These are phyloP conservation scores for Trachelus stipa DNA, from an alignment of 2,888 invertebrate genomes.

Conservation along the genomic window DNA sequence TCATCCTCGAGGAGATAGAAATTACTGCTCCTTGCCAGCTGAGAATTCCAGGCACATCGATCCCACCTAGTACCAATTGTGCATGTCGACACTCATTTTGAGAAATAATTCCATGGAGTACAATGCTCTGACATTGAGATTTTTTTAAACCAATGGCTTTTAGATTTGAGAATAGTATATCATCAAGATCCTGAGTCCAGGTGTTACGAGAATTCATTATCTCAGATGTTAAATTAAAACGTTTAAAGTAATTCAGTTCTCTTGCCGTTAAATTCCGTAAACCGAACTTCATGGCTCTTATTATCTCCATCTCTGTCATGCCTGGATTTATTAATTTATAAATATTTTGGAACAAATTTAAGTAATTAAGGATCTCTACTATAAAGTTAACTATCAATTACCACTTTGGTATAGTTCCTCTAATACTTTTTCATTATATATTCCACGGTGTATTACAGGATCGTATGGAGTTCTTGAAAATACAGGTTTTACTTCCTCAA, in stretches of 20 bases:
- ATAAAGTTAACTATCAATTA: constrained; percentile 9
- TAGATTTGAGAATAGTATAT: constrained; percentile 34
- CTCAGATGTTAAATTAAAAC: constrained; percentile 23
- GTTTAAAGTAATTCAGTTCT: constrained; percentile 33
- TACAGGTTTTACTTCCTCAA: neutral
- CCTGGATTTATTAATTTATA: constrained; percentile 28
- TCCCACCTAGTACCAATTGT: constrained; percentile 31
- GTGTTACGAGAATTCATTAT: constrained; percentile 17
- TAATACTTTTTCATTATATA: constrained; percentile 34
- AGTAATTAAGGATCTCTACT: neutral
- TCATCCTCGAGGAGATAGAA: constrained; percentile 21
- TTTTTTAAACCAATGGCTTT: constrained; percentile 28
- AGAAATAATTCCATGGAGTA: constrained; percentile 32
- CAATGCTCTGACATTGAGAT: constrained; percentile 31
- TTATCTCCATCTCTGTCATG: constrained; percentile 27
- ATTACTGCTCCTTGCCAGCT: constrained; percentile 34
- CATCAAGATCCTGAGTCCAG: constrained; percentile 21
- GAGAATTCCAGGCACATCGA: constrained; percentile 38
- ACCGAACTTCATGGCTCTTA: constrained; percentile 46
- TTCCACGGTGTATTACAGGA: constrained; percentile 35
- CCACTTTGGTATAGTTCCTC: constrained; percentile 31
- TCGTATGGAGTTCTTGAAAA: constrained; percentile 14
- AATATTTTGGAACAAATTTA: neutral
- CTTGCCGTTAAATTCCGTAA: constrained; percentile 26
- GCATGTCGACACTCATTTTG: constrained; percentile 30